Evolutionary conservation across 1,140 invertebrate genomes (phyloP).

Genomic region (Panulirus ornatus): DNA sequence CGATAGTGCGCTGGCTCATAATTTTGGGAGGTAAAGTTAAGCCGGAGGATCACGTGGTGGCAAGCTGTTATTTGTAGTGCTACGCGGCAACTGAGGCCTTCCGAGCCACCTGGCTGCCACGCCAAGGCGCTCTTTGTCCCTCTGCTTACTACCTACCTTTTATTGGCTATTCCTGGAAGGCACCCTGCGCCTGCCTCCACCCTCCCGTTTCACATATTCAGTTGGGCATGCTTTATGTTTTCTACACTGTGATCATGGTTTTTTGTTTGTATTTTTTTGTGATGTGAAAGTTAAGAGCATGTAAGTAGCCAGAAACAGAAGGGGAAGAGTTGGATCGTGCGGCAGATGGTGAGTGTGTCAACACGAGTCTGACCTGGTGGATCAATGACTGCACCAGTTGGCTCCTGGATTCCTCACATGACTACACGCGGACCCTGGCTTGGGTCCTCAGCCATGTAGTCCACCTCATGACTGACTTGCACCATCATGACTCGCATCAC

Average conservation of each 20-base stretch:
- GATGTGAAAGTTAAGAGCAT: not conserved
- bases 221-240: not conserved
- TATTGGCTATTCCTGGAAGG: not conserved
- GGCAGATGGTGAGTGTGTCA: conserved; percentile 59
- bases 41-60: conserved; percentile 44
- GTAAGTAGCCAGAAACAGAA: not conserved
- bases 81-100: conserved; percentile 30
- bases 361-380: conserved; percentile 67
- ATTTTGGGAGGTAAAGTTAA: not conserved
- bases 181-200: not conserved
- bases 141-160: conserved; percentile 17
- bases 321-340: conserved; percentile 29
- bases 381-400: conserved; percentile 73
- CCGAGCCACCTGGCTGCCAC: not conserved
- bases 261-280: not conserved
- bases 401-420: conserved; percentile 68
- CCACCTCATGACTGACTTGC: not conserved
- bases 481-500: not conserved
- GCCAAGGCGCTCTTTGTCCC: conserved; percentile 37
- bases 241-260: not conserved
- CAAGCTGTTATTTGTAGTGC: conserved; percentile 48
- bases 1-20: not conserved
- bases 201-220: not conserved
- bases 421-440: conserved; percentile 45
- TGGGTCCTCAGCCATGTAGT: not conserved